Evolutionary conservation across 2,888 invertebrate species (phyloP).

Genomic region (Melikaiella ostensackeni): DNA sequence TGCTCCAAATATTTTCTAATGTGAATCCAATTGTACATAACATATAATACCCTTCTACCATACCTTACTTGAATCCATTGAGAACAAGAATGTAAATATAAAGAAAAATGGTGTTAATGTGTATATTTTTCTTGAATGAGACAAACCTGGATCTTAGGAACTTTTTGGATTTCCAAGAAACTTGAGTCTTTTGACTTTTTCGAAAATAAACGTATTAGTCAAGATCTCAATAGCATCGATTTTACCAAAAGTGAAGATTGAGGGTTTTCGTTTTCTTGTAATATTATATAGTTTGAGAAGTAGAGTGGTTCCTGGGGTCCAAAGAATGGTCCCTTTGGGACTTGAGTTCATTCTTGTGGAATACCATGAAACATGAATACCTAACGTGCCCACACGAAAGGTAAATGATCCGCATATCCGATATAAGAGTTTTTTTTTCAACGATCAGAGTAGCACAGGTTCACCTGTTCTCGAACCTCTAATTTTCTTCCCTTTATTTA

Average conservation of each 20-base stretch:
- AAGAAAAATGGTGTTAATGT: background rate
- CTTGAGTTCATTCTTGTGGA: conserved; percentile 49
- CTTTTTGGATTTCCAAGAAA: background rate
- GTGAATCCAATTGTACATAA: too few relatives aligned
- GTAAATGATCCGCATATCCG: conserved; percentile 73
- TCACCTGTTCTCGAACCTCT: conserved; percentile 63
- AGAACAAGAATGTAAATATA: too few relatives aligned
- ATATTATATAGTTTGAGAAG: background rate
- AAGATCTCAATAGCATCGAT: background rate
- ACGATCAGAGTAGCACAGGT: conserved; percentile 50
- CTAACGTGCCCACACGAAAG: conserved; percentile 57
- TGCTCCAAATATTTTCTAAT: too few relatives aligned
- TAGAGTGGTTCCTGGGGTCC: conserved; percentile 23
- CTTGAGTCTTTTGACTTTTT: conserved; percentile 27
- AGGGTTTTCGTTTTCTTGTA: conserved; percentile 17
- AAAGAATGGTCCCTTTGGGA: conserved; percentile 52
- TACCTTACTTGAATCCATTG: too few relatives aligned
- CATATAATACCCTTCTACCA: too few relatives aligned
- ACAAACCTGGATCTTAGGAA: background rate
- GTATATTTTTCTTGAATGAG: background rate
- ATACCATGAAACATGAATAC: conserved; percentile 51
- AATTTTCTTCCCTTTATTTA: conserved; percentile 59
- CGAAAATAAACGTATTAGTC: conserved; percentile 15
- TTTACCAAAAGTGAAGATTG: conserved; percentile 18
- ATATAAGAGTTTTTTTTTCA: conserved; percentile 48